Evolutionary conservation across 2,888 invertebrate genomes (phyloP).

Genomic region (Himalopsyche kuldschensis): DNA sequence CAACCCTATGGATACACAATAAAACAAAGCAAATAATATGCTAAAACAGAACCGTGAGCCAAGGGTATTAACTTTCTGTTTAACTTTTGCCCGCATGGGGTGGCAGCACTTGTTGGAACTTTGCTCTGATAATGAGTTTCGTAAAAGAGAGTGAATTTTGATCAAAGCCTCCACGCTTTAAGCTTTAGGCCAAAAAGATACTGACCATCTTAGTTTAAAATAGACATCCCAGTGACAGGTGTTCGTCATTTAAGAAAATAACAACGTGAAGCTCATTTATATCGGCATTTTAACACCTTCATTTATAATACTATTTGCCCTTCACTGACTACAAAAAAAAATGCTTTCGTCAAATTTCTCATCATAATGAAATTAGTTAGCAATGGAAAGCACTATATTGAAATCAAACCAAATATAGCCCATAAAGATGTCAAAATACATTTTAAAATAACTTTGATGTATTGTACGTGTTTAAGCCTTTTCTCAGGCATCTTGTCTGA

Average conservation of each 20-base stretch:
- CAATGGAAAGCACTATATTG: too few relatives aligned
- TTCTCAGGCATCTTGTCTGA: too few relatives aligned
- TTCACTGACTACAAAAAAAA: too few relatives aligned
- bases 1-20: not conserved
- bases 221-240: not conserved
- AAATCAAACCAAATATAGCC: too few relatives aligned
- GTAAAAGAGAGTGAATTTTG: constrained; percentile 18
- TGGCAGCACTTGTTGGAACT: constrained; percentile 10
- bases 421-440: too few relatives aligned
- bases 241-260: not conserved
- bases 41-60: constrained; percentile 13
- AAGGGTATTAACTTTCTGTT: constrained; percentile 26
- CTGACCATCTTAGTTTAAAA: not conserved
- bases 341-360: too few relatives aligned
- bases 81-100: constrained; percentile 14
- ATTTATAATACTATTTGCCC: too few relatives aligned
- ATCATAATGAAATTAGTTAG: too few relatives aligned
- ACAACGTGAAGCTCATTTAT: too few relatives aligned
- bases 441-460: too few relatives aligned
- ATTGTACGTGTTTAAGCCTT: too few relatives aligned
- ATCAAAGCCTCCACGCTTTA: constrained; percentile 5
- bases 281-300: too few relatives aligned
- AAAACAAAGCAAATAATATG: constrained; percentile 22
- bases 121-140: constrained; percentile 28
- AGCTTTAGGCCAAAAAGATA: not conserved